phyloP scores from a whole-genome alignment of 1,140 invertebrate genomes.

The Neodiprion lecontei region DNA sequence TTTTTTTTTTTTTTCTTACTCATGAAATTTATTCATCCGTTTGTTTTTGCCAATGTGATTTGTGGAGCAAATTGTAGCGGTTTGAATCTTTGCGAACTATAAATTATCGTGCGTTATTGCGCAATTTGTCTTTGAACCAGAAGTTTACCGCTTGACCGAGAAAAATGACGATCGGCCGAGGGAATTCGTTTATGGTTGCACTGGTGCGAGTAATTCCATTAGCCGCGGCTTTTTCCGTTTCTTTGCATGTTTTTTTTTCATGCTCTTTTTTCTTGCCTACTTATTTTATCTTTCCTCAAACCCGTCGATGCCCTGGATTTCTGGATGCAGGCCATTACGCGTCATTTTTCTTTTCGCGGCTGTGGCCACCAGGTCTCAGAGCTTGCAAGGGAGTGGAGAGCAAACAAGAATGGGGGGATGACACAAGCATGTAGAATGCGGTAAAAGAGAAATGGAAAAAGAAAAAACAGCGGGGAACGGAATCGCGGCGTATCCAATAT shows the following conservation, averaged over 20 bases:
- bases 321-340: neutral
- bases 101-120: neutral
- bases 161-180: neutral
- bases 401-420: neutral
- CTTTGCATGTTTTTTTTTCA: no score
- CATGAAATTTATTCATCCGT: no score
- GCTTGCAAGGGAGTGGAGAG: neutral
- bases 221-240: neutral
- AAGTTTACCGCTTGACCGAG: neutral
- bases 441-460: conserved; percentile 44
- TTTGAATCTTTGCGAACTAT: no score
- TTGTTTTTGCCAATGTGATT: no score
- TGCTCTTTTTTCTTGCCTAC: no score
- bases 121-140: neutral
- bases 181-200: conserved; percentile 1
- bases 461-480: conserved; percentile 57
- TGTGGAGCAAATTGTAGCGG: no score
- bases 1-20: no score
- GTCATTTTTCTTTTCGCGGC: neutral
- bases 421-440: neutral
- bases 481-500: conserved; percentile 56
- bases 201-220: neutral
- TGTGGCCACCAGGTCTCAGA: neutral
- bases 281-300: neutral
- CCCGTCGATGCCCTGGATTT: neutral